These are phyloP conservation scores for Anomalospiza imberbis DNA, from an alignment of 2,797 vertebrate genomes.

Conservation along the genomic window DNA sequence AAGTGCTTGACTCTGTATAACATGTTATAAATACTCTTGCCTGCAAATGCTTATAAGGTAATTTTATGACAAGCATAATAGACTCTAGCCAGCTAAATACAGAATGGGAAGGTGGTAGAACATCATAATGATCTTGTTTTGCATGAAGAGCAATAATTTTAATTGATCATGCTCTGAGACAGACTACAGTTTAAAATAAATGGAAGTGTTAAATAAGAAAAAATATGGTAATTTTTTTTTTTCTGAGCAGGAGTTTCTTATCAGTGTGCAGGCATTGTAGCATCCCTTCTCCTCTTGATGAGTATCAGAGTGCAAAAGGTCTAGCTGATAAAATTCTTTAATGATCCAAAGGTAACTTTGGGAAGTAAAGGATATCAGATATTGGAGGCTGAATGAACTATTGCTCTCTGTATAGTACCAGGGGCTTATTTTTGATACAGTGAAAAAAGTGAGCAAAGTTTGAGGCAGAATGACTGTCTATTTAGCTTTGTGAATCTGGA, in stretches of 20 bases:
- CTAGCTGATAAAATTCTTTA: constrained; percentile 90
- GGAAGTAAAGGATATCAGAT: constrained; percentile 87
- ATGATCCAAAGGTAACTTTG: constrained; percentile 90
- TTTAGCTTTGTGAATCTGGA: background rate
- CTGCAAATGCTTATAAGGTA: background rate
- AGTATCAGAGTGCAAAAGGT: constrained; percentile 85
- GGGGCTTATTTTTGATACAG: constrained; percentile 80
- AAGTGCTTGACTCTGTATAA: background rate
- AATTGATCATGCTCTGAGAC: background rate
- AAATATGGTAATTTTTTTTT: constrained; percentile 41
- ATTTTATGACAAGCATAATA: background rate
- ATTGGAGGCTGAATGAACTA: constrained; percentile 86
- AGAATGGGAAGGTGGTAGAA: background rate
- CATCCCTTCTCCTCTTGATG: constrained; percentile 78
- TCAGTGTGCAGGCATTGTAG: constrained; percentile 76
- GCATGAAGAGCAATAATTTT: background rate
- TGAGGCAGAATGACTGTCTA: background rate
- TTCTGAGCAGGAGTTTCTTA: constrained; percentile 56
- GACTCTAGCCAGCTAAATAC: background rate
- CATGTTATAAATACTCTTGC: background rate
- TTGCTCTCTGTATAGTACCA: constrained; percentile 81
- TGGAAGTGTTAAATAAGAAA: background rate
- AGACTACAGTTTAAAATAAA: background rate
- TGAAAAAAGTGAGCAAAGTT: constrained; percentile 79
- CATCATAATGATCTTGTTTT: constrained; percentile 7